These are phyloP conservation scores for Cotesia glomerata DNA, from an alignment of 1,140 invertebrate genomes.

Conservation along the genomic window DNA sequence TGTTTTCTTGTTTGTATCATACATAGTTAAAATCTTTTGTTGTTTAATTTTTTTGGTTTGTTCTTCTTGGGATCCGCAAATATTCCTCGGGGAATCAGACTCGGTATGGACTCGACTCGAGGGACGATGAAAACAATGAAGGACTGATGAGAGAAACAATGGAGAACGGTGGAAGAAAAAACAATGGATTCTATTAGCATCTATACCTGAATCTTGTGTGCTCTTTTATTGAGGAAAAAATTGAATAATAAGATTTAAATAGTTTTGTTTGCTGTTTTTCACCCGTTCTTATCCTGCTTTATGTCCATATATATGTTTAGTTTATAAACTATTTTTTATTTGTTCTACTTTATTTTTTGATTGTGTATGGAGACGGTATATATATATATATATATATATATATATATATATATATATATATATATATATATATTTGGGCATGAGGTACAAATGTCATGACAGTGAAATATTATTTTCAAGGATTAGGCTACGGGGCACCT, in stretches of 20 bases:
- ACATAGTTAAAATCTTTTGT: background rate
- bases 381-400: too few relatives aligned
- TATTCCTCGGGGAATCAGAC: background rate
- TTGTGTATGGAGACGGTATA: background rate
- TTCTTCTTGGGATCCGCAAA: slow-evolving; percentile 3
- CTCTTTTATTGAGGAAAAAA: background rate
- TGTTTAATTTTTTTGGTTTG: background rate
- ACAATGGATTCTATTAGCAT: slow-evolving; percentile 47
- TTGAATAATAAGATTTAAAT: background rate
- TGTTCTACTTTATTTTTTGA: background rate
- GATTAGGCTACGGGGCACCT: background rate
- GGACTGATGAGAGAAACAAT: background rate
- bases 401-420: too few relatives aligned
- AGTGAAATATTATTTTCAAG: slow-evolving; percentile 6
- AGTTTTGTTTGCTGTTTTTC: background rate
- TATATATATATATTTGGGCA: too few relatives aligned
- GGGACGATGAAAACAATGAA: slow-evolving; percentile 2
- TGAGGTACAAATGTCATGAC: background rate
- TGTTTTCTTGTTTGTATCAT: background rate
- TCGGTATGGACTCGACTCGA: background rate
- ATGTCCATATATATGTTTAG: background rate
- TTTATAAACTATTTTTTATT: background rate
- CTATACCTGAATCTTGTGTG: slow-evolving; percentile 39
- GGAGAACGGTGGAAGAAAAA: slow-evolving; percentile 43
- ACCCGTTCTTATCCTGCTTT: background rate